Conservation (phyloP, 2,888 invertebrate genomes). For the Anthophora plumipes region DNA sequence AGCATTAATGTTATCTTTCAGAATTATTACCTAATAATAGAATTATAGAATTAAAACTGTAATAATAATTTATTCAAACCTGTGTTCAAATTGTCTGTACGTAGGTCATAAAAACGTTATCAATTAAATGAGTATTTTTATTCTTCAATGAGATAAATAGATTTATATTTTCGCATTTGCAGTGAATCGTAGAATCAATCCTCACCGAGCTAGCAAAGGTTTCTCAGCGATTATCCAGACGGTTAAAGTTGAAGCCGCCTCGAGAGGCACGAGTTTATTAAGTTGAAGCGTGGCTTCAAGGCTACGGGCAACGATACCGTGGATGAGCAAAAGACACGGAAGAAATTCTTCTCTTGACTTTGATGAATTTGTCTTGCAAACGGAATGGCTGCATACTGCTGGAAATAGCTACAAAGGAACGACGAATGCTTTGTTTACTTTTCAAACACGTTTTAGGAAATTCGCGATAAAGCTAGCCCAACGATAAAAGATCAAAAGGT, state of each 20-base stretch:
- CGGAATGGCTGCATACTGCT: constrained; percentile 36
- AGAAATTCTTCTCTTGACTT: constrained; percentile 60
- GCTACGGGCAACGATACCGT: constrained; percentile 11
- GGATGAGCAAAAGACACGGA: background rate
- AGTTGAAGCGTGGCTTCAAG: constrained; percentile 49
- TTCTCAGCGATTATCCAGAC: constrained; percentile 21
- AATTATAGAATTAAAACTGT: too few relatives aligned
- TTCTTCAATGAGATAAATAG: background rate
- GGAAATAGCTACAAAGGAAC: constrained; percentile 34
- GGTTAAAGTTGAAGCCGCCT: constrained; percentile 17
- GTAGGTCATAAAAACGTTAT: too few relatives aligned
- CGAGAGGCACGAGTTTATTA: constrained; percentile 55
- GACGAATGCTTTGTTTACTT: constrained; percentile 42
- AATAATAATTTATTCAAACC: too few relatives aligned
- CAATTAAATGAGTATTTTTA: background rate
- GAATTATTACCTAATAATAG: too few relatives aligned
- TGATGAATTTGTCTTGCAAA: constrained; percentile 74
- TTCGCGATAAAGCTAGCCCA: background rate
- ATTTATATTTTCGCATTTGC: background rate
- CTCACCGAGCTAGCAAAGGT: constrained; percentile 52
- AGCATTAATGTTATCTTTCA: too few relatives aligned
- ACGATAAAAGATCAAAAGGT: background rate
- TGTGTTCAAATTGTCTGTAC: too few relatives aligned
- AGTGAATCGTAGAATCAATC: constrained; percentile 56
- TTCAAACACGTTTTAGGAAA: constrained; percentile 25